These are phyloP conservation scores for Drosophila sucinea DNA, from an alignment of 1,140 invertebrate genomes.

Conservation along the genomic window DNA sequence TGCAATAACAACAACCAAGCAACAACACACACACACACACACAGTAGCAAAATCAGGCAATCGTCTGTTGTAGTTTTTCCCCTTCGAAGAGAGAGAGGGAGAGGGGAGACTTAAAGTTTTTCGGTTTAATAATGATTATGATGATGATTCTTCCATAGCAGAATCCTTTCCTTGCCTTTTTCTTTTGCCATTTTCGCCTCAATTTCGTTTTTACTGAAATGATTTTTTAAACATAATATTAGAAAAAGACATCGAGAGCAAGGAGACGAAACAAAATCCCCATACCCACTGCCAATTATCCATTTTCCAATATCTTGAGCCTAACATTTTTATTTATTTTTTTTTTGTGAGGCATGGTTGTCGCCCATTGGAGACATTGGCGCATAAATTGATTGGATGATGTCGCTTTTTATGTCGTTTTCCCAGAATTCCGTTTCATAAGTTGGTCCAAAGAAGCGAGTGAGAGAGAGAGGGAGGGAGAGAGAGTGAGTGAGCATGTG, in stretches of 20 bases:
- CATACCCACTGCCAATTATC: slow-evolving; percentile 71
- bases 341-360: neutral
- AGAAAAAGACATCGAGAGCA: slow-evolving; percentile 55
- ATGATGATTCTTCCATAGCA: slow-evolving; percentile 26
- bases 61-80: slow-evolving; percentile 45
- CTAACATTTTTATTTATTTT: slow-evolving; percentile 41
- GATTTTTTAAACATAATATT: slow-evolving; percentile 81
- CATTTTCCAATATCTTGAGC: slow-evolving; percentile 69
- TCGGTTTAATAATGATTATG: slow-evolving; percentile 31
- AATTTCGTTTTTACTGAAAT: slow-evolving; percentile 76
- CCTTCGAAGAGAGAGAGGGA: slow-evolving; percentile 3
- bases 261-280: slow-evolving; percentile 19
- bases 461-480: slow-evolving; percentile 56
- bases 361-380: slow-evolving; percentile 71
- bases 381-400: slow-evolving; percentile 81
- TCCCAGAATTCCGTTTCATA: slow-evolving; percentile 45
- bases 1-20: slow-evolving; percentile 59
- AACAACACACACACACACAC: neutral
- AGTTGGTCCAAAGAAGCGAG: slow-evolving; percentile 26
- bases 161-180: slow-evolving; percentile 36
- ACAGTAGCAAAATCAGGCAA: slow-evolving; percentile 25
- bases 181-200: slow-evolving; percentile 49
- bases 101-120: slow-evolving; percentile 17
- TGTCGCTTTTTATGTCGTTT: slow-evolving; percentile 81
- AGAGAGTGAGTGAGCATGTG: slow-evolving; percentile 70